Percentiles rank a stretch among this genome's conserved stretches.
Conservation (phyloP, 2,888 invertebrate genomes). For the Lacanobia wlatinum region DNA sequence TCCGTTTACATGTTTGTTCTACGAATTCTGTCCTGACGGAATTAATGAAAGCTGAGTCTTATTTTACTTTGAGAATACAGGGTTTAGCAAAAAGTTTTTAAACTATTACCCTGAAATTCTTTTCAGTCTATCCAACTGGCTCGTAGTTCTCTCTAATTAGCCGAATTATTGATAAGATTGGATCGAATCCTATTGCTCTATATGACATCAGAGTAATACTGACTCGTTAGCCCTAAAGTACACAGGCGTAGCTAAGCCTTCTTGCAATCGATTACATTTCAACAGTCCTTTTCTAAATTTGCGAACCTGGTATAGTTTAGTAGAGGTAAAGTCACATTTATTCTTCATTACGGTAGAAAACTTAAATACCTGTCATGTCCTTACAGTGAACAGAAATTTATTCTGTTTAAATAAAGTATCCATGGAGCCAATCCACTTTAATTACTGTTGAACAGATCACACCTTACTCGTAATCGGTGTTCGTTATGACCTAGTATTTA, state of each 20-base stretch:
- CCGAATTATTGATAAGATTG: background rate
- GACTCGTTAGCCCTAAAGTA: background rate
- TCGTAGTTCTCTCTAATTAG: background rate
- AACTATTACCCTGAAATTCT: background rate
- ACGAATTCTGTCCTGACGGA: background rate
- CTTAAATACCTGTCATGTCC: no score
- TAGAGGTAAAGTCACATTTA: background rate
- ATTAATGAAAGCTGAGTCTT: constrained; percentile 8
- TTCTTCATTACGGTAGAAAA: background rate
- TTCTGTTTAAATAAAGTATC: constrained; percentile 8
- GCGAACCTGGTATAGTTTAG: background rate
- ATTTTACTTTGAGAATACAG: background rate
- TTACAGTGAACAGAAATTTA: background rate
- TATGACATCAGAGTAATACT: background rate
- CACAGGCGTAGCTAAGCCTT: background rate
- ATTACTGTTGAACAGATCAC: constrained; percentile 28
- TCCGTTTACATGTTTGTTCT: background rate
- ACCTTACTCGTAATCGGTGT: constrained; percentile 28
- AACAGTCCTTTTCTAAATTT: background rate
- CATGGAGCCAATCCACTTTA: background rate
- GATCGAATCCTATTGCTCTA: background rate
- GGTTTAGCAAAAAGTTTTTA: no score
- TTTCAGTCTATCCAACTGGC: no score
- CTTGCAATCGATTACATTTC: constrained; percentile 1
- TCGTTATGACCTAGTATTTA: constrained; percentile 50